phyloP scores from a whole-genome alignment of 2,797 vertebrate species.

The Lacerta agilis region DNA sequence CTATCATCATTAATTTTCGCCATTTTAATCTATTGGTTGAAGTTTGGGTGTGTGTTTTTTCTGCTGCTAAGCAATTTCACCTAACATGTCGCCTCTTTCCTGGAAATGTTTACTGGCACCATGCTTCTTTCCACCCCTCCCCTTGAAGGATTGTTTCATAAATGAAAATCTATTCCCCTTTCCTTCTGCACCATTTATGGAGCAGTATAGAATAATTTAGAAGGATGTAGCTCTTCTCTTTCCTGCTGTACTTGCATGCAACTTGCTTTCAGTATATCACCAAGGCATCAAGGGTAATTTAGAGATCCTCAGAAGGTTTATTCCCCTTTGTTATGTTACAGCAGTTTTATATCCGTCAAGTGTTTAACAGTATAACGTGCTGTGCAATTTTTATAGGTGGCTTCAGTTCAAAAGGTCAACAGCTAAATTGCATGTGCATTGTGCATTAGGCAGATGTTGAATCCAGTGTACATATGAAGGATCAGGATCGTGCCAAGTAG shows the following conservation, averaged over 20 bases:
- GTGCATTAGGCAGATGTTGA: neutral
- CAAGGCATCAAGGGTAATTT: conserved; percentile 28
- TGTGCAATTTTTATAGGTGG: neutral
- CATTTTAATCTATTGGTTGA: conserved; percentile 71
- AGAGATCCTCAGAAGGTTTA: conserved; percentile 1
- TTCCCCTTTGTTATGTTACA: neutral
- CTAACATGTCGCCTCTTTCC: conserved; percentile 34
- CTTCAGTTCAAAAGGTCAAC: neutral
- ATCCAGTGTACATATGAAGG: neutral
- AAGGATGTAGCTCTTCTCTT: neutral
- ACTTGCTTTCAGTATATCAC: neutral
- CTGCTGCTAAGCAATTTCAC: conserved; percentile 79
- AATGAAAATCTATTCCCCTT: conserved; percentile 25
- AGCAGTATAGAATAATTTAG: neutral
- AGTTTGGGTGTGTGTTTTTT: conserved; percentile 71
- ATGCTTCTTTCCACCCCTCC: conserved; percentile 34
- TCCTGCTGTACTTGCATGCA: neutral
- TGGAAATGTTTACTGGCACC: conserved; percentile 60
- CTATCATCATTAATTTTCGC: conserved; percentile 81
- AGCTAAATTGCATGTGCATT: neutral
- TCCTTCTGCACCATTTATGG: conserved; percentile 49
- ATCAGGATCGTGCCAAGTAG: neutral
- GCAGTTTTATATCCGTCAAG: conserved; percentile 26
- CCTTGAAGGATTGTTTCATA: conserved; percentile 46
- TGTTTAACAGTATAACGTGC: neutral